Evolutionary conservation across 2,888 invertebrate species (phyloP).

Genomic region (Eurois occulta): DNA sequence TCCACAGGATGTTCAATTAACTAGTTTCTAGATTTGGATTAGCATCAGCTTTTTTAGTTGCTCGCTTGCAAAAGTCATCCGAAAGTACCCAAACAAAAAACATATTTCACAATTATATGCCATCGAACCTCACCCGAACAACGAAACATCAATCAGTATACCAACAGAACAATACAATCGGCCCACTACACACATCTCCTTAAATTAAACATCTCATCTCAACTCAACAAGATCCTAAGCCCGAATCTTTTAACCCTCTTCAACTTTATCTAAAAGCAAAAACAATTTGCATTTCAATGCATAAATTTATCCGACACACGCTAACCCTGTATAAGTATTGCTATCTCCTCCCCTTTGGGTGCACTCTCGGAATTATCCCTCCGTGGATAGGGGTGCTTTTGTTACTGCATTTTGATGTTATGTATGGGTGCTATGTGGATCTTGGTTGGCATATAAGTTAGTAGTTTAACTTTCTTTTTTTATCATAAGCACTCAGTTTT

Average conservation of each 20-base stretch:
- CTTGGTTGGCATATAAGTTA: constrained; percentile 33
- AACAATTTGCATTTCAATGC: constrained; percentile 89
- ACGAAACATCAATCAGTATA: constrained; percentile 23
- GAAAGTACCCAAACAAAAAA: not conserved
- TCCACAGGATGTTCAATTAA: constrained; percentile 1
- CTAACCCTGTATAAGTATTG: constrained; percentile 81
- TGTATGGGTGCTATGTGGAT: constrained; percentile 46
- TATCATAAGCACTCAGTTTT: not conserved
- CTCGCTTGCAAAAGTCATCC: not conserved
- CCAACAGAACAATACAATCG: constrained; percentile 35
- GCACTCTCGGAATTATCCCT: constrained; percentile 87
- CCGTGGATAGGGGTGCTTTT: constrained; percentile 78
- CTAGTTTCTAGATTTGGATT: not conserved
- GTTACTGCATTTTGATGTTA: constrained; percentile 75
- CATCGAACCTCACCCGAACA: not conserved
- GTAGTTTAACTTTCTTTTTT: not conserved
- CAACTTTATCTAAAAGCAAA: constrained; percentile 70
- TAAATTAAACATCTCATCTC: constrained; percentile 52
- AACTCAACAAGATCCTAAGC: constrained; percentile 57
- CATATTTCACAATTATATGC: not conserved
- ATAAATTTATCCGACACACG: constrained; percentile 84
- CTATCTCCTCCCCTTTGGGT: constrained; percentile 85
- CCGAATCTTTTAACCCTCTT: constrained; percentile 69
- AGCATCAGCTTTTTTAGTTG: not conserved
- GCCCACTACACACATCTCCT: constrained; percentile 39